phyloP scores from a whole-genome alignment of 2,888 invertebrate genomes.

The Leucophora obtusa region DNA sequence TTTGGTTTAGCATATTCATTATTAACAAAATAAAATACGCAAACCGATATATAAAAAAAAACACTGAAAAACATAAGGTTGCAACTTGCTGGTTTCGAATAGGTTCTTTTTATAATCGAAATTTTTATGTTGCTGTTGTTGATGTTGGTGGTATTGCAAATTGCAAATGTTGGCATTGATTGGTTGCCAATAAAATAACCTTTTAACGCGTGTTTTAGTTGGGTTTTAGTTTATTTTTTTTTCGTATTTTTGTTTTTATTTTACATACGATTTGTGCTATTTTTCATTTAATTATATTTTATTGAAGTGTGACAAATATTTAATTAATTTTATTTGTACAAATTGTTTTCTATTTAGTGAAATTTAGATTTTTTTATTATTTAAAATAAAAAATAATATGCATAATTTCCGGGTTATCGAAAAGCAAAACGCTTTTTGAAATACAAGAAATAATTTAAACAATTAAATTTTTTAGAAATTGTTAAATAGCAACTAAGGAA shows the following conservation, averaged over 20 bases:
- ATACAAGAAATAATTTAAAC: background rate
- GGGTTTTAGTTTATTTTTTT: slow-evolving; percentile 31
- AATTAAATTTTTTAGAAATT: background rate
- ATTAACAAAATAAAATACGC: background rate
- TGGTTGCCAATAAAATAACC: slow-evolving; percentile 68
- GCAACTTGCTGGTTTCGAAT: background rate
- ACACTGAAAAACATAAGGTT: background rate
- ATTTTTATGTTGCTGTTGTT: slow-evolving; percentile 38
- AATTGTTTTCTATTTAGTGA: too few relatives aligned
- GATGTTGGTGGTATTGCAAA: slow-evolving; percentile 37
- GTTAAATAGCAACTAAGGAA: background rate
- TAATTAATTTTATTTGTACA: slow-evolving; percentile 43
- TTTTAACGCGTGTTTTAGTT: slow-evolving; percentile 60
- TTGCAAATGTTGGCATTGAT: slow-evolving; percentile 65
- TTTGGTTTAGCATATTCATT: background rate
- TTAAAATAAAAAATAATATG: slow-evolving; percentile 8
- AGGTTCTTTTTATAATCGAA: slow-evolving; percentile 2
- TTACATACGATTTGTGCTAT: slow-evolving; percentile 38
- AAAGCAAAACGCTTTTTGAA: too few relatives aligned
- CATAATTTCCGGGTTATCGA: background rate
- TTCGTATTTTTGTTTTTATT: slow-evolving; percentile 7
- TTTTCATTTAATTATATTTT: slow-evolving; percentile 62
- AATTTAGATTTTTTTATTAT: too few relatives aligned
- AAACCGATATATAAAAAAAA: background rate
- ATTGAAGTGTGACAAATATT: slow-evolving; percentile 64